phyloP scores from a whole-genome alignment of 2,888 invertebrate genomes.

The Ormyrus pomaceus region DNA sequence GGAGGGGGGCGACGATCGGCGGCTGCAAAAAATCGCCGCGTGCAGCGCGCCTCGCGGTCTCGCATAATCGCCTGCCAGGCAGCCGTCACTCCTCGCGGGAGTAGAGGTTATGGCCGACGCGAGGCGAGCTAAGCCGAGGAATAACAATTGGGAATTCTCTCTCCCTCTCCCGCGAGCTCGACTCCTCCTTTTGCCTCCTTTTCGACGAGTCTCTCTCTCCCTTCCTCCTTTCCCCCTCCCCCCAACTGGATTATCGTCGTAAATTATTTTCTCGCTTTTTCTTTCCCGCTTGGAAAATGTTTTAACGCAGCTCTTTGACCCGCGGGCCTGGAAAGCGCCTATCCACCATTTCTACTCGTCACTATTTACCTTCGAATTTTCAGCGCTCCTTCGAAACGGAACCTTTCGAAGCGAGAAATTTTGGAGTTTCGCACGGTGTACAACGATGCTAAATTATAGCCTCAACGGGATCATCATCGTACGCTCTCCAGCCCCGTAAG shows the following conservation, averaged over 20 bases:
- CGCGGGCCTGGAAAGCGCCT: too few relatives aligned
- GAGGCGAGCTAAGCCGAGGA: conserved; percentile 28
- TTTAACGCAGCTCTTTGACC: too few relatives aligned
- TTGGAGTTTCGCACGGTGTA: too few relatives aligned
- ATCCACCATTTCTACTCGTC: too few relatives aligned
- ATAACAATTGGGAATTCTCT: conserved; percentile 47
- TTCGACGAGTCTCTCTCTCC: not conserved
- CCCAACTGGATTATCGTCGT: conserved; percentile 7
- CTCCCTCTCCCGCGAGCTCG: not conserved
- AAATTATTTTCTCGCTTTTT: not conserved
- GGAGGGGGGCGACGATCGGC: conserved; percentile 18
- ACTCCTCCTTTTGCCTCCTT: conserved; percentile 8
- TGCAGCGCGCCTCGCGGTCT: conserved; percentile 47
- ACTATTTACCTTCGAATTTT: too few relatives aligned
- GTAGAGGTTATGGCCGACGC: conserved; percentile 47
- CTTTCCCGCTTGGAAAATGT: too few relatives aligned
- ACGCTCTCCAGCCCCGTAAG: too few relatives aligned
- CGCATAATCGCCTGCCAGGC: conserved; percentile 42
- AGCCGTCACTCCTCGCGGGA: conserved; percentile 26
- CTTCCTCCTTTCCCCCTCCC: not conserved
- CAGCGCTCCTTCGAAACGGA: too few relatives aligned
- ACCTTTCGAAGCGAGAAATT: too few relatives aligned
- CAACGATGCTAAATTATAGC: too few relatives aligned
- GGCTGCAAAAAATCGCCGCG: conserved; percentile 41
- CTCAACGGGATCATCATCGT: too few relatives aligned